Evolutionary conservation across 2,797 vertebrate species (phyloP).

Genomic region (Onychomys arenicola): DNA sequence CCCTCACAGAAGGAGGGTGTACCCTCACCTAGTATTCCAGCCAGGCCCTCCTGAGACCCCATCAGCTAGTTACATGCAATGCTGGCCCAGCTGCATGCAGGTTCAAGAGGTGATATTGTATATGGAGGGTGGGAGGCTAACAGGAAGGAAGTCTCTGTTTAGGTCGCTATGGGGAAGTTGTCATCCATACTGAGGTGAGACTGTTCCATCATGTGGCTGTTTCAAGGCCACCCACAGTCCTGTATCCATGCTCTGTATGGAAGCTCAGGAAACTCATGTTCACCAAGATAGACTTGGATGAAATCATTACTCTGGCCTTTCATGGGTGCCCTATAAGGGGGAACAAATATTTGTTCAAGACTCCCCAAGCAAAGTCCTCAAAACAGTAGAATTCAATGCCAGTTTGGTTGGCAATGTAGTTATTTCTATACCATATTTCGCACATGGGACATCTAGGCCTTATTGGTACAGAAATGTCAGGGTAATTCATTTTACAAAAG

Average conservation of each 20-base stretch:
- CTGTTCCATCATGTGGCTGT: background rate
- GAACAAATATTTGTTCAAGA: background rate
- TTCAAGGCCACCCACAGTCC: background rate
- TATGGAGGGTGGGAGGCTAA: too few relatives aligned
- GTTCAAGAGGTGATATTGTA: background rate
- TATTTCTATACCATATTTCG: background rate
- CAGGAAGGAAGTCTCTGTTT: background rate
- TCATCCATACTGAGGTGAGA: too few relatives aligned
- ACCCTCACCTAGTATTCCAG: background rate
- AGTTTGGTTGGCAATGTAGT: background rate
- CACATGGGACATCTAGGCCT: background rate
- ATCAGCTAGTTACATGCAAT: too few relatives aligned
- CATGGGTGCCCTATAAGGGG: background rate
- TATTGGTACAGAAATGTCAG: background rate
- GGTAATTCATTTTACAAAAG: constrained; percentile 3
- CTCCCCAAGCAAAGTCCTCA: background rate
- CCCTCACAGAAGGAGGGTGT: background rate
- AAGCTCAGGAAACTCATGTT: background rate
- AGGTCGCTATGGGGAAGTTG: background rate
- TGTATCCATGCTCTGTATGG: background rate
- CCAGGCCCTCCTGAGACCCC: background rate
- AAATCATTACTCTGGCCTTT: background rate
- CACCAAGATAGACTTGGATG: background rate
- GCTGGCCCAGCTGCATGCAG: background rate
- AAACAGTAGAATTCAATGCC: background rate